Conservation (phyloP, 2,797 vertebrate genomes). For the Xenentodon cancila region DNA sequence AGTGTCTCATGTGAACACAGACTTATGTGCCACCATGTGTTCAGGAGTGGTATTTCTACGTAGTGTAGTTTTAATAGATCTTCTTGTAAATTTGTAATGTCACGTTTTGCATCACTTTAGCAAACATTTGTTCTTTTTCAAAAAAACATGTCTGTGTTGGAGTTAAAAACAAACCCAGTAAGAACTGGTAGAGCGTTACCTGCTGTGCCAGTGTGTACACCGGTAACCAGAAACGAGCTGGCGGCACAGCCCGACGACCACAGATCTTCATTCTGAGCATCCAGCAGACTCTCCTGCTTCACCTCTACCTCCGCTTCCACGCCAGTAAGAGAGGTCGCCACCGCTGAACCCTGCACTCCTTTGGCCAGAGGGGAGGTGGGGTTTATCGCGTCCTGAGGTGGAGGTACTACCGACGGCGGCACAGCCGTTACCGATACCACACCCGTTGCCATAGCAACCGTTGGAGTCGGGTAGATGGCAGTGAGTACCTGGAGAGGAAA, state of each 20-base stretch:
- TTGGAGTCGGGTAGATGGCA: constrained; percentile 86
- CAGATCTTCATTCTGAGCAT: constrained; percentile 54
- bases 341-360: constrained; percentile 47
- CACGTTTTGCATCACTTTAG: background rate
- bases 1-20: too few species aligned
- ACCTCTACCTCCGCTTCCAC: constrained; percentile 53
- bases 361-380: constrained; percentile 61
- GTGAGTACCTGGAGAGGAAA: constrained; percentile 77
- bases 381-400: constrained; percentile 77
- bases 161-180: background rate
- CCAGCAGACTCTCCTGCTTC: constrained; percentile 69
- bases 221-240: constrained; percentile 18
- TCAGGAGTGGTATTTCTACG: too few species aligned
- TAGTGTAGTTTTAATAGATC: too few species aligned
- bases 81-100: too few species aligned
- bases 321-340: constrained; percentile 20
- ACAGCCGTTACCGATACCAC: constrained; percentile 78
- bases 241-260: constrained; percentile 17
- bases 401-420: constrained; percentile 69
- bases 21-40: too few species aligned
- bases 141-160: background rate
- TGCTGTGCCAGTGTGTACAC: constrained; percentile 10
- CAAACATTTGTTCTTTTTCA: background rate
- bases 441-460: constrained; percentile 73
- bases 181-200: constrained; percentile 31